A percentile compares a stretch with the other conserved stretches of the same genome.
Evolutionary conservation across 1,140 invertebrate species (phyloP).

Genomic region (Ruditapes philippinarum): DNA sequence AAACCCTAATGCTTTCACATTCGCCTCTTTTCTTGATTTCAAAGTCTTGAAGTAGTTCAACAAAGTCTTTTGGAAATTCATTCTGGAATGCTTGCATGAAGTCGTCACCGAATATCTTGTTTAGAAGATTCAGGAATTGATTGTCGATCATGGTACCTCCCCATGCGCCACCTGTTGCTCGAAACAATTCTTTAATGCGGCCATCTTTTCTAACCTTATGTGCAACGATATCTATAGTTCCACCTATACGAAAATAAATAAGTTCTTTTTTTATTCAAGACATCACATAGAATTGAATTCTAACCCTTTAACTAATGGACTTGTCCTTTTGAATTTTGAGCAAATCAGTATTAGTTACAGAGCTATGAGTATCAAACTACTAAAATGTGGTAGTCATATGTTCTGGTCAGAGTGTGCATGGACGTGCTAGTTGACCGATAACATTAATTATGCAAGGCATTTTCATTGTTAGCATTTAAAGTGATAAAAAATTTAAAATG

Average conservation of each 20-base stretch:
- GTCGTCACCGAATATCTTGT: conserved; percentile 80
- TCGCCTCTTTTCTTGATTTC: conserved; percentile 85
- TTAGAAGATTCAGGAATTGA: conserved; percentile 80
- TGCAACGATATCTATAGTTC: conserved; percentile 84
- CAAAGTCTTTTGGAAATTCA: conserved; percentile 82
- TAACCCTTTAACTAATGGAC: too few species aligned
- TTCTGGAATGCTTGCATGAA: conserved; percentile 80
- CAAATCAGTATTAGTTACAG: too few species aligned
- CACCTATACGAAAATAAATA: conserved; percentile 79
- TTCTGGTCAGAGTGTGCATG: too few species aligned
- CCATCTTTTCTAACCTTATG: conserved; percentile 84
- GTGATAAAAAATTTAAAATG: too few species aligned
- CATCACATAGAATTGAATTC: too few species aligned
- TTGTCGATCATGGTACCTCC: conserved; percentile 84
- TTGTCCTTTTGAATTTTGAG: too few species aligned
- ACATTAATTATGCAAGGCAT: too few species aligned
- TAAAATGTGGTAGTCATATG: too few species aligned
- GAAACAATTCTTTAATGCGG: conserved; percentile 80
- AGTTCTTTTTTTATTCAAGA: too few species aligned
- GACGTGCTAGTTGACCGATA: too few species aligned
- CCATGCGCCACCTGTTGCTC: conserved; percentile 84
- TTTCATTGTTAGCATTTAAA: too few species aligned
- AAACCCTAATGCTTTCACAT: conserved; percentile 82
- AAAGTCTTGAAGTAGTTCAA: conserved; percentile 84
- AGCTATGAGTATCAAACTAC: too few species aligned